Evolutionary conservation across 2,797 vertebrate genomes (phyloP), one percentile per base, ranked within the genome.

Genomic region (Alectoris magna): DNA sequence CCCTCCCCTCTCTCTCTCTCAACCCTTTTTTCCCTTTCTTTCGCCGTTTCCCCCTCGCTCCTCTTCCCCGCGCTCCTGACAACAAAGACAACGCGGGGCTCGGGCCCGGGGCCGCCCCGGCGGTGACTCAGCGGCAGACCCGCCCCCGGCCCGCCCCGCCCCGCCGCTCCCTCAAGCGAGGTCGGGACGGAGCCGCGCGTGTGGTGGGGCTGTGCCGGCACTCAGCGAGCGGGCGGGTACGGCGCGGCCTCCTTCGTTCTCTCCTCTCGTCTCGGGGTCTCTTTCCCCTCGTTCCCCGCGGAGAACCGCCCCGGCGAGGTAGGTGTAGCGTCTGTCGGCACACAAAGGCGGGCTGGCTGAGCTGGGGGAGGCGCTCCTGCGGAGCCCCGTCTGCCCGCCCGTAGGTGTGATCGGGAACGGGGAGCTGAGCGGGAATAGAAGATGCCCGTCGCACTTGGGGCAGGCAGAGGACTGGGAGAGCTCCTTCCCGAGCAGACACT

Each of bases 331-430:
- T 38, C 22, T 39, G 19, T 44, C 58, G 72, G 76, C 95, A 96
- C 97, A 96, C 96, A 96, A 96, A 96, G 96, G 78, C 89, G 55
- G 18, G 72, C 67, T 16, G 43, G 51, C 15, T 53, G 51, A 29
- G 51, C 51, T 31, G 51, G 27, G 51, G 51, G 51, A 53, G 51
- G 51, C 27, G 51, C 27, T 53, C 27, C 51, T 16, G 51, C 27
- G 27, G 27, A 53, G 51, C 51, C 14, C 51, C 26, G 51, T 53
- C 26, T 58, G 53, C 29, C 51, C 29, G 53, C 53, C 53, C 51
- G 26, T 27, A 53, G 26, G 51, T 51, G 49, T 9, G 49, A 51
- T 26, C 49, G 29, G 29, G 53, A 31, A 31, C 18, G 55, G 16
- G 23, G 6, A 10, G 34, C 24, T 26, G 59, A 38, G 23, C 10